Percentiles rank a stretch among this genome's conserved stretches.
Conservation (phyloP, 2,797 vertebrate species). For the Melanotaenia boesemani region DNA sequence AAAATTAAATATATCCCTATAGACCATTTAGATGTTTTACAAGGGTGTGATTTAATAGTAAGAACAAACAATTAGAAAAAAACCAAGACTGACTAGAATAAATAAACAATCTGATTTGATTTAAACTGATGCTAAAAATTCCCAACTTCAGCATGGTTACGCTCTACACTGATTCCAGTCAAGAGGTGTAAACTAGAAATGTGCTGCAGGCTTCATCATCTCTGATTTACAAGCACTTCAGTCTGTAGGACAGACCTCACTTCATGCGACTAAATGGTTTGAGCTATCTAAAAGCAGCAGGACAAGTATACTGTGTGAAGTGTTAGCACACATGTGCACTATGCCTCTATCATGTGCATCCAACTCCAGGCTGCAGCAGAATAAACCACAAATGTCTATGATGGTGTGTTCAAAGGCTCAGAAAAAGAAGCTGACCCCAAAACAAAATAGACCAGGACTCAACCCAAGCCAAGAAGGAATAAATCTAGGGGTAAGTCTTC, state of each 20-base stretch:
- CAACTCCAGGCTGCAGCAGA: constrained; percentile 7
- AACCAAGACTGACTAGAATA: not conserved
- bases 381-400: constrained; percentile 7
- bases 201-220: not conserved
- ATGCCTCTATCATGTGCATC: not conserved
- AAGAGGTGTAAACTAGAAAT: constrained; percentile 3
- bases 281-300: constrained; percentile 11
- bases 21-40: not conserved
- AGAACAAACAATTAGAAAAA: not conserved
- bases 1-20: not conserved
- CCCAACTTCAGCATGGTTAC: not conserved
- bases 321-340: not conserved
- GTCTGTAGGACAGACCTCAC: constrained; percentile 15
- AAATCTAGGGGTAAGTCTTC: not conserved
- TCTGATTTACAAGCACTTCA: constrained; percentile 15
- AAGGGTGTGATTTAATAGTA: not conserved
- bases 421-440: not conserved
- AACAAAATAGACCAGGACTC: not conserved
- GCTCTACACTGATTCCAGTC: not conserved
- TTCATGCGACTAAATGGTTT: constrained; percentile 4
- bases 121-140: not conserved
- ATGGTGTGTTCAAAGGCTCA: constrained; percentile 3
- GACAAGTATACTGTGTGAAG: constrained; percentile 9
- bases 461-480: not conserved
- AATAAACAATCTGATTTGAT: not conserved